These are phyloP conservation scores for Psittacula echo DNA, from an alignment of 2,797 vertebrate genomes.

Conservation along the genomic window DNA sequence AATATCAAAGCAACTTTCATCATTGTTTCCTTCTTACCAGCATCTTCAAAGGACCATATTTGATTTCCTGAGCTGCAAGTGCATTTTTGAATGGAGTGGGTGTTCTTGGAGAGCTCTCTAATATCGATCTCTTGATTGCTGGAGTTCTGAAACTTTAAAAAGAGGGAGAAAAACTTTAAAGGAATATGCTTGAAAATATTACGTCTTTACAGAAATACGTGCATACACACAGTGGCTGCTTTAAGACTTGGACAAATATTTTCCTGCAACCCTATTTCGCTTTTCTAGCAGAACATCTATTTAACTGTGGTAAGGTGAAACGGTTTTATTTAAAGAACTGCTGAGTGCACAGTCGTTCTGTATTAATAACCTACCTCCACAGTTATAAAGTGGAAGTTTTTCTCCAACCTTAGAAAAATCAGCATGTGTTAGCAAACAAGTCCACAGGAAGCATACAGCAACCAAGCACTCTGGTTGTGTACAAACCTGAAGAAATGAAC, in stretches of 20 bases:
- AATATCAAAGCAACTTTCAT: constrained; percentile 39
- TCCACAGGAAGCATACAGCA: background rate
- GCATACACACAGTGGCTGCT: background rate
- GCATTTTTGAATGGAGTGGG: constrained; percentile 93
- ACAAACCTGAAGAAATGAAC: background rate
- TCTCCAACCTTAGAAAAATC: background rate
- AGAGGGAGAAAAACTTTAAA: constrained; percentile 44
- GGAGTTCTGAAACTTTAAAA: constrained; percentile 91
- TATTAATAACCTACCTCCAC: background rate
- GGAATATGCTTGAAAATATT: background rate
- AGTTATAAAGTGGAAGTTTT: background rate
- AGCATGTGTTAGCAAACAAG: background rate
- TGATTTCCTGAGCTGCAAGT: constrained; percentile 89
- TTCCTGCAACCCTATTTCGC: background rate
- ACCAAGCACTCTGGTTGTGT: background rate
- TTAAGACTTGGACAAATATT: background rate
- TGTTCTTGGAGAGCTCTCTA: constrained; percentile 92
- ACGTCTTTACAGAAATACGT: background rate
- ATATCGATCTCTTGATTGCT: constrained; percentile 90
- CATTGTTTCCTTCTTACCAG: constrained; percentile 83
- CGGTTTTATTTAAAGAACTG: background rate
- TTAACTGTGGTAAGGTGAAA: background rate
- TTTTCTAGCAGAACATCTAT: background rate
- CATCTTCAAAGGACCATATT: constrained; percentile 91
- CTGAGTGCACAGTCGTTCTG: background rate